These are phyloP conservation scores for Halcyon malimbica DNA, from an alignment of 2,113 vertebrate genomes.

Conservation along the genomic window DNA sequence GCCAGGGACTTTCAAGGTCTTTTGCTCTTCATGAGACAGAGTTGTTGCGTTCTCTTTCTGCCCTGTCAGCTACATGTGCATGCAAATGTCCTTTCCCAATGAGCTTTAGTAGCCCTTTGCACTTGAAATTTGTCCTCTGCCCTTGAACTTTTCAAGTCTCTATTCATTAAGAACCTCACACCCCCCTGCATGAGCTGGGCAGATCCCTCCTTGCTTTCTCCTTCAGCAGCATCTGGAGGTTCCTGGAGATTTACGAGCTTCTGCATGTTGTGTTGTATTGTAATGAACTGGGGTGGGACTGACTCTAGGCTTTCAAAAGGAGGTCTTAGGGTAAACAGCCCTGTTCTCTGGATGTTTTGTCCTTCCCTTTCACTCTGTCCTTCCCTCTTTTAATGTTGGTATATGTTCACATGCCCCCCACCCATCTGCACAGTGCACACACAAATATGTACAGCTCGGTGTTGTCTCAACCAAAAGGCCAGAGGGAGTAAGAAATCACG, in stretches of 20 bases:
- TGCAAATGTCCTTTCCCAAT: background rate
- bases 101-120: background rate
- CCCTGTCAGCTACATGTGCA: background rate
- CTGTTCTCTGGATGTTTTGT: background rate
- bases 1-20: background rate
- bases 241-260: background rate
- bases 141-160: background rate
- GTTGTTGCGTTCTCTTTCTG: background rate
- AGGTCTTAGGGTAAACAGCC: background rate
- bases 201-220: background rate
- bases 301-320: background rate
- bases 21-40: background rate
- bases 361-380: background rate
- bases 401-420: background rate
- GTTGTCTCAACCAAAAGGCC: background rate
- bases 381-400: background rate
- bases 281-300: background rate
- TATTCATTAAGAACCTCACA: accelerated
- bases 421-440: background rate
- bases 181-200: background rate
- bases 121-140: background rate
- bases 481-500: background rate
- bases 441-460: background rate
- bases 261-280: background rate
- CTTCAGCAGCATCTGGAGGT: background rate